These are phyloP conservation scores for Drosophila varians DNA, from an alignment of 1,140 invertebrate species.

Conservation along the genomic window DNA sequence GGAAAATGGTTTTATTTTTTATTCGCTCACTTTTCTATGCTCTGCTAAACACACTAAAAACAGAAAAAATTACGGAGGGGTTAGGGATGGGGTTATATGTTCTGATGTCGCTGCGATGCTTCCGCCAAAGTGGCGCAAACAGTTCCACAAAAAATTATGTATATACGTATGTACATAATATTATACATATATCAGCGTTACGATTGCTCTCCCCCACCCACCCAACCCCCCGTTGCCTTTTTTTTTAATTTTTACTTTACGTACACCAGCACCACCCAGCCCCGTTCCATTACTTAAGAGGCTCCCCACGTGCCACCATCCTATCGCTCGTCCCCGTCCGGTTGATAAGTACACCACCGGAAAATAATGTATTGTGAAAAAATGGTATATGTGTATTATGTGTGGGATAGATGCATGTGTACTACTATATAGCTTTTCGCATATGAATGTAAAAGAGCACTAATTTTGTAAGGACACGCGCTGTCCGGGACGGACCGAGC, in stretches of 20 bases:
- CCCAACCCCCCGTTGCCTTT: too few relatives aligned
- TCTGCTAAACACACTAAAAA: constrained; percentile 52
- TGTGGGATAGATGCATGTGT: constrained; percentile 47
- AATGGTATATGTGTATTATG: constrained; percentile 44
- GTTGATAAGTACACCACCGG: constrained; percentile 39
- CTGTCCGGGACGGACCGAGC: constrained; percentile 49
- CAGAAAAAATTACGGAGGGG: constrained; percentile 21
- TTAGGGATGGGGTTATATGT: constrained; percentile 1
- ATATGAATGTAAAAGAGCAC: constrained; percentile 68
- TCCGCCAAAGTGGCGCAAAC: constrained; percentile 76
- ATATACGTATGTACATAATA: constrained; percentile 30
- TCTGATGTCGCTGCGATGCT: constrained; percentile 76
- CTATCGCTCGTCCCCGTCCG: background rate
- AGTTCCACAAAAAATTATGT: constrained; percentile 43
- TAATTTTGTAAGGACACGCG: constrained; percentile 79
- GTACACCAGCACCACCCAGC: too few relatives aligned
- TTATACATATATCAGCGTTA: constrained; percentile 32
- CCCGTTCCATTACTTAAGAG: background rate
- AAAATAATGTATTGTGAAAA: constrained; percentile 74
- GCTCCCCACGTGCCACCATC: background rate
- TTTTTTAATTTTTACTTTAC: background rate
- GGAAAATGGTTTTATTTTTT: constrained; percentile 80
- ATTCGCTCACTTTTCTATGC: constrained; percentile 59
- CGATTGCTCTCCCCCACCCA: constrained; percentile 24
- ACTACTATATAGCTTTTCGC: constrained; percentile 33